Conservation (phyloP, 2,888 invertebrate genomes). For the Laspeyria flexula region DNA sequence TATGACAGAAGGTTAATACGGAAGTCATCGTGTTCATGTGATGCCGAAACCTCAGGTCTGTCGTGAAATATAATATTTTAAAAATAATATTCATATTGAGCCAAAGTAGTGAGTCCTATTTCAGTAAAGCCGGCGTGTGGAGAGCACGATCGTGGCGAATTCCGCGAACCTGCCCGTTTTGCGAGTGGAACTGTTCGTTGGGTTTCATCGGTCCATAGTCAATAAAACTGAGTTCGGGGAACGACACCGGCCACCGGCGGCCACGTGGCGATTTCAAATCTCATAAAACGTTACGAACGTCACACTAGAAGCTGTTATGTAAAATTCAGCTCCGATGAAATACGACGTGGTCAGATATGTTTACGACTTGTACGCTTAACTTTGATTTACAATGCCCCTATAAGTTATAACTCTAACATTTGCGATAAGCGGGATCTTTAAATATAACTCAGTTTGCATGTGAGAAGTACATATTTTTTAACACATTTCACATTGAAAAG, state of each 20-base stretch:
- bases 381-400: conserved; percentile 46
- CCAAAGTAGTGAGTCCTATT: conserved; percentile 43
- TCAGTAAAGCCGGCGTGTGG: conserved; percentile 29
- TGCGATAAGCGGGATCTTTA: conserved; percentile 45
- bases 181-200: conserved; percentile 67
- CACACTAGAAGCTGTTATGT: conserved; percentile 49
- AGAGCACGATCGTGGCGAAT: conserved; percentile 43
- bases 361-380: conserved; percentile 47
- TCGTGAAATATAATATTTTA: conserved; percentile 5
- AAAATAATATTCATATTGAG: conserved; percentile 28
- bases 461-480: conserved; percentile 29
- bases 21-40: background rate
- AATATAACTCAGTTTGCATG: conserved; percentile 39
- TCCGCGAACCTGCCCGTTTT: conserved; percentile 63
- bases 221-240: conserved; percentile 79
- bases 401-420: conserved; percentile 44
- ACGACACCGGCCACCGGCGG: conserved; percentile 65
- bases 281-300: conserved; percentile 62
- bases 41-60: background rate
- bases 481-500: conserved; percentile 30
- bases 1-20: too few species aligned
- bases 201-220: conserved; percentile 80
- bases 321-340: conserved; percentile 47
- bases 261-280: conserved; percentile 66
- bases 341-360: conserved; percentile 50